Percentiles rank a stretch among this genome's conserved stretches.
Conservation (phyloP, 1,140 invertebrate species). For the Popillia japonica region DNA sequence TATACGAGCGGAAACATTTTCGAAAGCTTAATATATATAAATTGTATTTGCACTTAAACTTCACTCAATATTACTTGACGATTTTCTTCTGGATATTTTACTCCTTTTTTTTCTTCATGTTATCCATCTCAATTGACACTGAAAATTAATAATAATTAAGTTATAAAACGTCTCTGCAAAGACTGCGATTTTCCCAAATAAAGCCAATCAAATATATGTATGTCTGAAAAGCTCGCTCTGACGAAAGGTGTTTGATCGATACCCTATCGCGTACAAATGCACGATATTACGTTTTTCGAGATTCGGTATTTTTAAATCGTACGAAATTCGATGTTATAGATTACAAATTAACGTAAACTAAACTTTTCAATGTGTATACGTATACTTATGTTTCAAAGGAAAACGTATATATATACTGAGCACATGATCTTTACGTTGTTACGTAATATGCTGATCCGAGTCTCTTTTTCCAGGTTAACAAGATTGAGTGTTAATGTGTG, state of each 20-base stretch:
- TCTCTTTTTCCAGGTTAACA: neutral
- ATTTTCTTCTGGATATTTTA: neutral
- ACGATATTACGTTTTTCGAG: neutral
- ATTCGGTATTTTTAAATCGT: slow-evolving; percentile 17
- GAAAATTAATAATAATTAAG: slow-evolving; percentile 12
- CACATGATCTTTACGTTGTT: slow-evolving; percentile 28
- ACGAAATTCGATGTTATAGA: slow-evolving; percentile 6
- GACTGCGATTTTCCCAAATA: neutral
- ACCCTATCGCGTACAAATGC: neutral
- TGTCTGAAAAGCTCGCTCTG: neutral
- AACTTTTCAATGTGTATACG: neutral
- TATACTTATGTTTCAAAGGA: slow-evolving; percentile 22
- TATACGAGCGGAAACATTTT: neutral
- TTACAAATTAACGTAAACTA: slow-evolving; percentile 31
- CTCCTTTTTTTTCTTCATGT: neutral
- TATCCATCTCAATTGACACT: neutral
- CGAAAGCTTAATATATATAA: neutral
- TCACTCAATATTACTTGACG: neutral
- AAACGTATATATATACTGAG: neutral
- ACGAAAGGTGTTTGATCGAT: neutral
- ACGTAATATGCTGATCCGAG: slow-evolving; percentile 8
- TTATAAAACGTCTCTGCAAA: neutral
- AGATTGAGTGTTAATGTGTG: slow-evolving; percentile 20
- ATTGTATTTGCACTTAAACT: neutral
- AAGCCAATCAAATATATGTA: neutral